A percentile compares a stretch with the other conserved stretches of the same genome.
phyloP scores from a whole-genome alignment of 2,888 invertebrate species.

The Kuschelorhynchus macadamiae region DNA sequence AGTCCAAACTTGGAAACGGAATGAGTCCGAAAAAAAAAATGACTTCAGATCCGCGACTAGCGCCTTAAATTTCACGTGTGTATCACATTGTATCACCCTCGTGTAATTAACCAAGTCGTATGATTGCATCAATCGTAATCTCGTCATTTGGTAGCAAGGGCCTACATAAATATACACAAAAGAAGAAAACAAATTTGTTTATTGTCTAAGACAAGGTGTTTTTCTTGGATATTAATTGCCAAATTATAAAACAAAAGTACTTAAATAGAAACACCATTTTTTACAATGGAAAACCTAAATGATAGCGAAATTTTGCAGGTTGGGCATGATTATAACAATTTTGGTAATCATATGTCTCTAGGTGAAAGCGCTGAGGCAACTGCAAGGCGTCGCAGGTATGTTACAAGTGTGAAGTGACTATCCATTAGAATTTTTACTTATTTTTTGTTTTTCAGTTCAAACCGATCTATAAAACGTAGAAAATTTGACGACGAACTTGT shows the following conservation, averaged over 20 bases:
- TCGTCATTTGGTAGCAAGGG: too few species aligned
- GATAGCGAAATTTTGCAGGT: constrained; percentile 50
- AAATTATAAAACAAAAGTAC: background rate
- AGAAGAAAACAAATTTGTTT: too few species aligned
- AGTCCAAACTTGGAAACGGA: too few species aligned
- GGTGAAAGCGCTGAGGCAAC: constrained; percentile 64
- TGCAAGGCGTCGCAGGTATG: constrained; percentile 59
- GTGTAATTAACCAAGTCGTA: too few species aligned
- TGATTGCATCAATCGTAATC: too few species aligned
- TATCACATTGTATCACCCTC: too few species aligned
- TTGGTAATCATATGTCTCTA: constrained; percentile 55
- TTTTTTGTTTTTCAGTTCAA: constrained; percentile 76
- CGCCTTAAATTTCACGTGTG: too few species aligned
- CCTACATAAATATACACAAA: too few species aligned
- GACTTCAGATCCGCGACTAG: too few species aligned
- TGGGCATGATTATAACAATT: constrained; percentile 56
- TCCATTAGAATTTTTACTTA: background rate
- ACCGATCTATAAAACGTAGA: constrained; percentile 93
- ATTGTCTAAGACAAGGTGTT: background rate
- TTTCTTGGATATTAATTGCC: background rate
- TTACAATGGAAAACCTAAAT: constrained; percentile 37
- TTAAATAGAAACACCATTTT: background rate
- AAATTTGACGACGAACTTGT: constrained; percentile 98
- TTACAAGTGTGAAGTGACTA: constrained; percentile 55
- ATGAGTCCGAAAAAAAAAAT: too few species aligned